phyloP scores from a whole-genome alignment of 2,797 vertebrate species.

The Schizopygopsis malacanthus region DNA sequence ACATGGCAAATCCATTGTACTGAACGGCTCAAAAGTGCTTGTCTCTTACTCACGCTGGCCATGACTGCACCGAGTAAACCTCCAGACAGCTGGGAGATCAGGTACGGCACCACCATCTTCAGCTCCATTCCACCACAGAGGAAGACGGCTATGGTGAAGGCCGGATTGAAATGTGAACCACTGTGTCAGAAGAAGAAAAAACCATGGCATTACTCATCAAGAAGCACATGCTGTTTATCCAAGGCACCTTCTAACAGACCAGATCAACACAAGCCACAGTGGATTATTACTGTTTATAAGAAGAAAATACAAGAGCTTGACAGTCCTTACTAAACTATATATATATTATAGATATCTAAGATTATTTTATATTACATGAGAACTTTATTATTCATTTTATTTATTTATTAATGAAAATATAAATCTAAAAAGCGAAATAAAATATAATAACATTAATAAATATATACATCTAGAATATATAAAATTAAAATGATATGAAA shows the following conservation, averaged over 20 bases:
- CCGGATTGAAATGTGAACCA: slow-evolving; percentile 88
- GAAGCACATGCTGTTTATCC: neutral
- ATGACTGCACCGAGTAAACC: slow-evolving; percentile 84
- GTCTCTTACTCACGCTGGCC: slow-evolving; percentile 85
- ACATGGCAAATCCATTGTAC: neutral
- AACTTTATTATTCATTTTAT: neutral
- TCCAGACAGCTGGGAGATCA: slow-evolving; percentile 84
- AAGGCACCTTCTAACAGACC: neutral
- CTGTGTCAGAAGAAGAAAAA: slow-evolving; percentile 66
- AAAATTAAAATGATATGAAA: too few species aligned
- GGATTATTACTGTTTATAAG: too few species aligned
- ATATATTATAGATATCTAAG: neutral
- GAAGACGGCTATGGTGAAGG: slow-evolving; percentile 80
- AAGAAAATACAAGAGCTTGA: neutral
- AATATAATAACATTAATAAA: neutral
- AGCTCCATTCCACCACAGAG: slow-evolving; percentile 82
- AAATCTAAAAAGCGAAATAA: neutral
- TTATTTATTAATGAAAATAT: neutral
- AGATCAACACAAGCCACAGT: neutral
- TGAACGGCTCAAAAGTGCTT: neutral
- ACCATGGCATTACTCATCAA: neutral
- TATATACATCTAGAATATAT: neutral
- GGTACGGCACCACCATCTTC: slow-evolving; percentile 81
- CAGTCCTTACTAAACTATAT: neutral
- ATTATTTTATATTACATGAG: neutral